Percentiles rank a stretch among this genome's conserved stretches.
These are phyloP conservation scores for Baryphthengus martii DNA, from an alignment of 2,113 vertebrate genomes.

Conservation along the genomic window DNA sequence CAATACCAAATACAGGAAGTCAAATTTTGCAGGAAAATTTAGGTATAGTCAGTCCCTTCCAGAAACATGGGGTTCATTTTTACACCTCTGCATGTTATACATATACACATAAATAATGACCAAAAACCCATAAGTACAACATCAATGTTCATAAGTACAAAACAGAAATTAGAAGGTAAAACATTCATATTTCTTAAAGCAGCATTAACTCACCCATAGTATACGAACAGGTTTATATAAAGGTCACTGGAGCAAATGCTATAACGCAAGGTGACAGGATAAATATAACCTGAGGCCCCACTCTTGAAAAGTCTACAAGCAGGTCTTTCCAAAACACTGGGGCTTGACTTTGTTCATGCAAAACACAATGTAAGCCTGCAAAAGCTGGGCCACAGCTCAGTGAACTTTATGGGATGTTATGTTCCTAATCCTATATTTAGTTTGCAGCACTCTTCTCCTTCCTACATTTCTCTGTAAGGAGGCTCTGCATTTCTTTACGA, in stretches of 20 bases:
- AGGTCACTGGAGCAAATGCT: slow-evolving; percentile 22
- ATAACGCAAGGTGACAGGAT: slow-evolving; percentile 55
- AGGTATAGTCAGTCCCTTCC: background rate
- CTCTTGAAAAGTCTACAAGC: background rate
- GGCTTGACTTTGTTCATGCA: background rate
- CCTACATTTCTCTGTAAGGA: background rate
- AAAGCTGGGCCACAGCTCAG: background rate
- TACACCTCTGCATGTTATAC: background rate
- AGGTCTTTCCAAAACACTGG: background rate
- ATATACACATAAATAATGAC: background rate
- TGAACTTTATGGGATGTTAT: background rate
- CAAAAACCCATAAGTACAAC: background rate
- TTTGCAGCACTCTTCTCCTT: background rate
- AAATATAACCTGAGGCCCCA: background rate
- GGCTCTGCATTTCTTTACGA: background rate
- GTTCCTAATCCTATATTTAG: background rate
- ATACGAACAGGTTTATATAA: background rate
- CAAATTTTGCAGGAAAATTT: background rate
- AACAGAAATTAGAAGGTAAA: slow-evolving; percentile 3
- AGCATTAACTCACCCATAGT: background rate
- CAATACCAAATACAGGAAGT: background rate
- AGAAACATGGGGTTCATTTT: background rate
- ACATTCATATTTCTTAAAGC: background rate
- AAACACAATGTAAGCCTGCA: background rate
- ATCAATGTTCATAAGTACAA: background rate